Evolutionary conservation across 2,888 invertebrate species (phyloP), one percentile per base, ranked within the genome.

Genomic region (Eristalis arbustorum): DNA sequence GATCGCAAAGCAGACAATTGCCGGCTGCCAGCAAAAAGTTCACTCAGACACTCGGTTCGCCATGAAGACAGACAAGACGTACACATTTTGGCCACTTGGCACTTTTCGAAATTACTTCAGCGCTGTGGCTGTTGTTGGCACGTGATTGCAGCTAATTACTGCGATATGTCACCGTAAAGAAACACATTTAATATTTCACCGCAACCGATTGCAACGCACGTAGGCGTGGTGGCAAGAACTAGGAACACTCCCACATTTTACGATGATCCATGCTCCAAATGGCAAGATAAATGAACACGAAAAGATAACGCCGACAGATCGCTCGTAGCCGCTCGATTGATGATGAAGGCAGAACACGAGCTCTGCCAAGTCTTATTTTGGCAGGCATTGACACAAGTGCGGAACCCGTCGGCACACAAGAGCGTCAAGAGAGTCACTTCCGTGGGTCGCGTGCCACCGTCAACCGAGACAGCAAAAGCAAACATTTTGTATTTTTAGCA

Each of bases 131-230:
- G 8, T 8, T 6, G 18, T 49, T 49, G 49, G 14, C 14, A 49
- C 18, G 49, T 69, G 61, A 73, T 14, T 6, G 56, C 28, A 13
- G 37, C 22, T 68, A 77, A 83, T 83, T 83, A 73, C 57, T n/a
- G 40, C 31, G 37, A 57, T 64, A 77, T 42, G 34, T 68, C 57
- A 83, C 77, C 77, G 59, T 77, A 59, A 77, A 77, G 73, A 71
- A 67, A 61, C 61, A 66, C 69, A 64, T 69, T 64, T 11, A 34
- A 71, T 14, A 34, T 42, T 13, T 13, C 22, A 28, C 25, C 61
- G 14, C 34, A 37, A 34, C 34, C 18, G 22, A 42, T 31, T n/a
- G n/a, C n/a, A n/a, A n/a, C 25, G 28, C 4, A 37, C 11, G 18
- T 13, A 62, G 18, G 40, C 13, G 57, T 68, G 28, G 13, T 42